Percentiles rank a stretch among this genome's conserved stretches.
phyloP scores from a whole-genome alignment of 2,797 vertebrate species.

The Corythornis leucogaster region DNA sequence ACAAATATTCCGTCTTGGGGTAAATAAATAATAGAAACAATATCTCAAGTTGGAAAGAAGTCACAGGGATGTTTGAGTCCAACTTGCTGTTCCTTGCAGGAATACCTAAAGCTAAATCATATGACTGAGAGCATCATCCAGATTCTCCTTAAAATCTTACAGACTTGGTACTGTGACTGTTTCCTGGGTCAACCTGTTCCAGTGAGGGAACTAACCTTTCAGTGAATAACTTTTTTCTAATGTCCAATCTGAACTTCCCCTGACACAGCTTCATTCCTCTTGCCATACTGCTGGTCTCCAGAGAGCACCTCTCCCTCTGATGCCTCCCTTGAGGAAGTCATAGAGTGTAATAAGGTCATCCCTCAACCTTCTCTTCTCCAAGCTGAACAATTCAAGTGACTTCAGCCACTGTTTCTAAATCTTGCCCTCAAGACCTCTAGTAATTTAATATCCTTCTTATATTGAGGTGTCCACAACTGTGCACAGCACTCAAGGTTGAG shows the following conservation, averaged over 20 bases:
- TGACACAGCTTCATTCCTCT: not conserved
- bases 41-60: not conserved
- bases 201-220: not conserved
- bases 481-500: fast-evolving
- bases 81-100: not conserved
- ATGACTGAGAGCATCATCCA: not conserved
- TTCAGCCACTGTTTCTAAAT: not conserved
- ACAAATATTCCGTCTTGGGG: not conserved
- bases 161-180: not conserved
- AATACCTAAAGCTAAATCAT: not conserved
- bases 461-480: fast-evolving
- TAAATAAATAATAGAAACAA: not conserved
- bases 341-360: not conserved
- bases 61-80: not conserved
- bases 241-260: not conserved
- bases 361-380: not conserved
- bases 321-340: not conserved
- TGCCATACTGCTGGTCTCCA: not conserved
- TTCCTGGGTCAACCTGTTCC: not conserved
- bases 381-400: not conserved
- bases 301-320: not conserved
- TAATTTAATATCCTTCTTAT: not conserved
- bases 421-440: not conserved
- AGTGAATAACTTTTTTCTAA: not conserved
- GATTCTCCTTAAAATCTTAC: not conserved